Evolutionary conservation across 1,140 invertebrate genomes (phyloP), one percentile per base, ranked within the genome.

Genomic region (Nymphalis io): DNA sequence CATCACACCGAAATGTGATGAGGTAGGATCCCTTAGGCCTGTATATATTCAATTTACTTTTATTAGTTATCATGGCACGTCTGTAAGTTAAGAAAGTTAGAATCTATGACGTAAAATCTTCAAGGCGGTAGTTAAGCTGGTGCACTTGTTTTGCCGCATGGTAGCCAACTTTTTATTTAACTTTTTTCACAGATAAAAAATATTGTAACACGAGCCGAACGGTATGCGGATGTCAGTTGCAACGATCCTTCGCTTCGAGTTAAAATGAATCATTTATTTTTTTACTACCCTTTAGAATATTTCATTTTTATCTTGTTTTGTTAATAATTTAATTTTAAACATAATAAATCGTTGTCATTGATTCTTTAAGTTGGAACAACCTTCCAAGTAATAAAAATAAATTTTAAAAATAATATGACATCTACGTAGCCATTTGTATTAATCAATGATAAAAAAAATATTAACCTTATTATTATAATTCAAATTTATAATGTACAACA

Each of bases 201-300:
- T 60, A 42, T 23, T 69, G 83, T 75, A 89, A 86, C 85, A 86
- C 83, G 85, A 87, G 82, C 81, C 80, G 76, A 78, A 68, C 74
- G 84, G 85, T 64, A 87, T 87, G 84, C 85, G 87, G 87, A 89
- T 86, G 84, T 84, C 67, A 57, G 60, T 65, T 38, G 40, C 66
- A 67, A 53, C 65, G 74, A 75, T 75, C 78, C 74, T 63, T 73
- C 67, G 48, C 68, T 65, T 74, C 70, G 55, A 61, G 67, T 58
- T 71, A 74, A 62, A 69, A 72, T 73, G 66, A 44, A 73, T 75
- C 75, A 81, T 79, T 69, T 39, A 18, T 64, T 53, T 23, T 60
- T 46, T 16, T 4, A 21, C 3, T 12, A 27, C 46, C n/a, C 21
- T 21, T 61, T 58, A 12, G 46, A n/a, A 46, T 21, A 16, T 44